Conservation (phyloP, 2,797 vertebrate genomes). For the Tapirus indicus region DNA sequence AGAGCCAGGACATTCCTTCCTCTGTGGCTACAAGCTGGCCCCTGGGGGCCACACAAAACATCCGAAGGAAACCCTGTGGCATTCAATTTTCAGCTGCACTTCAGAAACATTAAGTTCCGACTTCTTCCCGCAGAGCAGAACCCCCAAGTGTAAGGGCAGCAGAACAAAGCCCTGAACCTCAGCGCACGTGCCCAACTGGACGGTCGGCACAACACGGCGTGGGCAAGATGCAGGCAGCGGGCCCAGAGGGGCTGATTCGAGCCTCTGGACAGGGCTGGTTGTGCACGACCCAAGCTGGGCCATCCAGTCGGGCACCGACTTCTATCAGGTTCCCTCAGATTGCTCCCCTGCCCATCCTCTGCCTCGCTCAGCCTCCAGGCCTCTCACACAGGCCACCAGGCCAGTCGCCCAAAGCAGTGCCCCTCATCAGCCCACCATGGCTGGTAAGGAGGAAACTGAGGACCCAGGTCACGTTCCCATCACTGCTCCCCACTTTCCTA, state of each 20-base stretch:
- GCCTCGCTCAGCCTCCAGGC: not conserved
- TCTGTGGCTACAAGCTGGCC: not conserved
- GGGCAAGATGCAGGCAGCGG: not conserved
- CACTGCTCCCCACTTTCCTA: not conserved
- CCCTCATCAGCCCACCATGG: rapidly evolving
- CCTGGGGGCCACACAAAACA: not conserved
- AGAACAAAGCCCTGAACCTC: not conserved
- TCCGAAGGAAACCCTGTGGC: rapidly evolving
- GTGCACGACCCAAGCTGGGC: not conserved
- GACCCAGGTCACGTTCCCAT: not conserved
- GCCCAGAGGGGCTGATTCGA: not conserved
- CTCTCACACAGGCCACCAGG: not conserved
- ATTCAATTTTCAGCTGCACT: not conserved
- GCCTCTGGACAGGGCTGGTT: no score
- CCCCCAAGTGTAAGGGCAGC: not conserved
- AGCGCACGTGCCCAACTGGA: rapidly evolving
- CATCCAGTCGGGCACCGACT: not conserved
- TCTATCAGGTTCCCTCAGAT: not conserved
- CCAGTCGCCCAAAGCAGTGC: not conserved
- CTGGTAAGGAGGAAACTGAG: not conserved
- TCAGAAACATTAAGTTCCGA: not conserved
- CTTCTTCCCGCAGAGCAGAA: not conserved
- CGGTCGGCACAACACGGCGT: rapidly evolving
- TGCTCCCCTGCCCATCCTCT: rapidly evolving
- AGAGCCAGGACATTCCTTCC: not conserved